These are phyloP conservation scores for Fregetta grallaria DNA, from an alignment of 2,113 vertebrate species.

Conservation along the genomic window DNA sequence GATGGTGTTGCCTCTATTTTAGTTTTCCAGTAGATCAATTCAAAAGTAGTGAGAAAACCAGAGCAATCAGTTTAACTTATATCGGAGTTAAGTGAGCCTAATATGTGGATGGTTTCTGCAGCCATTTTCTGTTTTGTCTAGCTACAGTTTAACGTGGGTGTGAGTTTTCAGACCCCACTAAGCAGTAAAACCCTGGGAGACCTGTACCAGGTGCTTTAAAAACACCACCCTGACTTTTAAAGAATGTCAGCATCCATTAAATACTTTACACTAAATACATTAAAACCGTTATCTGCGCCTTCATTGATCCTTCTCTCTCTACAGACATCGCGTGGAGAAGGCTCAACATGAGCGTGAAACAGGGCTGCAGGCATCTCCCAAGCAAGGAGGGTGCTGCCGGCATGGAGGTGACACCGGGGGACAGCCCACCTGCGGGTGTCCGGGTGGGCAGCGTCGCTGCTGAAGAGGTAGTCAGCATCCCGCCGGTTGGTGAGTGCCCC, in stretches of 20 bases:
- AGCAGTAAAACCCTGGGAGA: background rate
- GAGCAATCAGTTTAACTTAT: background rate
- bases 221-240: background rate
- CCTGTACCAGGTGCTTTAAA: rapidly evolving
- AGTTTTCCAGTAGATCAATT: background rate
- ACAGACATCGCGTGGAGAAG: rapidly evolving
- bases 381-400: too few relatives aligned
- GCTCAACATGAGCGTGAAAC: rapidly evolving
- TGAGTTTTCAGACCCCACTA: background rate
- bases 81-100: background rate
- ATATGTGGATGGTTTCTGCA: rapidly evolving
- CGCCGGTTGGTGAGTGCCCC: conserved; percentile 19
- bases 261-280: background rate
- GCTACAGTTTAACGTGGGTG: rapidly evolving
- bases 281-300: rapidly evolving
- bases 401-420: background rate
- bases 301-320: rapidly evolving
- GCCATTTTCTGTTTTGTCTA: background rate
- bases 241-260: too few relatives aligned
- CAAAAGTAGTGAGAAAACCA: background rate
- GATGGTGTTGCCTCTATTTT: background rate
- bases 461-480: conserved; percentile 73
- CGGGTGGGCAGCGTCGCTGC: conserved; percentile 69
- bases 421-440: conserved; percentile 74
- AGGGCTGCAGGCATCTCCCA: background rate